Conservation (phyloP, 2,797 vertebrate species). For the Hyperoplus immaculatus region DNA sequence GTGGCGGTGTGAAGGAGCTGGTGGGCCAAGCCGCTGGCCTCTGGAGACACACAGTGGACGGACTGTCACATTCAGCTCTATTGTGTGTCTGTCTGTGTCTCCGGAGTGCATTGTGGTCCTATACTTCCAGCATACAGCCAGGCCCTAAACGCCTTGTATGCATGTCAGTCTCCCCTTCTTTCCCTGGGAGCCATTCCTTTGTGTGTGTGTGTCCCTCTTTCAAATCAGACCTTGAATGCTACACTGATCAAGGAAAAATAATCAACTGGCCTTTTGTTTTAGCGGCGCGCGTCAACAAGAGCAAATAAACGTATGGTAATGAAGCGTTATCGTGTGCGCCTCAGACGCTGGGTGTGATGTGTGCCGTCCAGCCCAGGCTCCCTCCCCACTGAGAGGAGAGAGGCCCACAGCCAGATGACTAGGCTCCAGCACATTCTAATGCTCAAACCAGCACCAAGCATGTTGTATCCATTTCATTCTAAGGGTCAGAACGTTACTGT, state of each 20-base stretch:
- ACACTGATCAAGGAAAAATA: slow-evolving; percentile 85
- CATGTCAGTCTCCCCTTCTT: slow-evolving; percentile 62
- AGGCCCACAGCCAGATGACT: slow-evolving; percentile 70
- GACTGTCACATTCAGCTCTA: slow-evolving; percentile 77
- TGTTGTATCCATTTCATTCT: neutral
- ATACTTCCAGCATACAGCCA: slow-evolving; percentile 55
- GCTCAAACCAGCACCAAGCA: neutral
- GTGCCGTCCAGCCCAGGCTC: slow-evolving; percentile 65
- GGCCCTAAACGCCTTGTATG: slow-evolving; percentile 70
- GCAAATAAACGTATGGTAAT: slow-evolving; percentile 88
- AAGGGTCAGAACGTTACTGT: neutral
- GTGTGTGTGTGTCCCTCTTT: slow-evolving; percentile 47
- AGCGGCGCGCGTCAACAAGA: slow-evolving; percentile 70
- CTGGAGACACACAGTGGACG: slow-evolving; percentile 71
- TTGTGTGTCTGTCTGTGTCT: slow-evolving; percentile 76
- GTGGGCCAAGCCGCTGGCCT: slow-evolving; percentile 60
- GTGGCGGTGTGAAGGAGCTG: slow-evolving; percentile 65
- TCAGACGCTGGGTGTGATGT: slow-evolving; percentile 82
- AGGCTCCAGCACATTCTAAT: slow-evolving; percentile 72
- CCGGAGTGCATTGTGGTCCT: slow-evolving; percentile 75
- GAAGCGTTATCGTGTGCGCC: slow-evolving; percentile 84
- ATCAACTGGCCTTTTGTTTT: slow-evolving; percentile 87
- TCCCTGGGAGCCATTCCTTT: slow-evolving; percentile 63
- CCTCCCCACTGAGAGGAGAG: slow-evolving; percentile 49
- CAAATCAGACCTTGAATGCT: slow-evolving; percentile 77